Conservation (phyloP, 2,888 invertebrate species). For the Xestobium rufovillosum region DNA sequence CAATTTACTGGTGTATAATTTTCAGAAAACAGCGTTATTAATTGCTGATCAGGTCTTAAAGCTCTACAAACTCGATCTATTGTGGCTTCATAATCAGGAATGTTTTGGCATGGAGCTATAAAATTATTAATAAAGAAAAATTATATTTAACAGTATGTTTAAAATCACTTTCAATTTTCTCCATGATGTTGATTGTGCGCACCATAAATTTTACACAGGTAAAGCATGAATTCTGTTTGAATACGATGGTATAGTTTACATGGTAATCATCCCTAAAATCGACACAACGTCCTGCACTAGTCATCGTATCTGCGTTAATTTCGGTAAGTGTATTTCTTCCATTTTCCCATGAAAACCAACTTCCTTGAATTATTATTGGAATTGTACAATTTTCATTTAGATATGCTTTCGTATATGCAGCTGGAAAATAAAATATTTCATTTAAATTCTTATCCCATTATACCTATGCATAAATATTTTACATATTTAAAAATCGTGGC, state of each 20-base stretch:
- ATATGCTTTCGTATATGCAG: too few species aligned
- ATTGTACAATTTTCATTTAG: slow-evolving; percentile 58
- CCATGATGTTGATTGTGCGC: slow-evolving; percentile 79
- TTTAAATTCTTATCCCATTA: too few species aligned
- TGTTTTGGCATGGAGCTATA: slow-evolving; percentile 65
- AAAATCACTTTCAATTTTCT: slow-evolving; percentile 74
- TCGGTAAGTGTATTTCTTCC: slow-evolving; percentile 76
- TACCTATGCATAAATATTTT: too few species aligned
- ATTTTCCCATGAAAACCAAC: slow-evolving; percentile 90
- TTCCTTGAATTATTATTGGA: slow-evolving; percentile 70
- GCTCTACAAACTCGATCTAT: slow-evolving; percentile 70
- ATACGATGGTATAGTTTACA: slow-evolving; percentile 81
- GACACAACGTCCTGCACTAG: slow-evolving; percentile 63
- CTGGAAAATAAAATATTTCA: too few species aligned
- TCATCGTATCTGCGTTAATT: slow-evolving; percentile 74
- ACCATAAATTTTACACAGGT: slow-evolving; percentile 80
- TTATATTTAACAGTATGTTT: neutral
- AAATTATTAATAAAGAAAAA: slow-evolving; percentile 18
- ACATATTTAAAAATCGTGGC: too few species aligned
- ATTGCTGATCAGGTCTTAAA: slow-evolving; percentile 69
- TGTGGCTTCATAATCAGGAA: slow-evolving; percentile 58
- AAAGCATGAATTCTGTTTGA: slow-evolving; percentile 63
- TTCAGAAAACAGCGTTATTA: slow-evolving; percentile 80
- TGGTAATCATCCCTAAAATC: slow-evolving; percentile 64
- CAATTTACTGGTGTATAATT: slow-evolving; percentile 88